These are phyloP conservation scores for Cynopterus brachyotis DNA, from an alignment of 2,113 vertebrate species.

Conservation along the genomic window DNA sequence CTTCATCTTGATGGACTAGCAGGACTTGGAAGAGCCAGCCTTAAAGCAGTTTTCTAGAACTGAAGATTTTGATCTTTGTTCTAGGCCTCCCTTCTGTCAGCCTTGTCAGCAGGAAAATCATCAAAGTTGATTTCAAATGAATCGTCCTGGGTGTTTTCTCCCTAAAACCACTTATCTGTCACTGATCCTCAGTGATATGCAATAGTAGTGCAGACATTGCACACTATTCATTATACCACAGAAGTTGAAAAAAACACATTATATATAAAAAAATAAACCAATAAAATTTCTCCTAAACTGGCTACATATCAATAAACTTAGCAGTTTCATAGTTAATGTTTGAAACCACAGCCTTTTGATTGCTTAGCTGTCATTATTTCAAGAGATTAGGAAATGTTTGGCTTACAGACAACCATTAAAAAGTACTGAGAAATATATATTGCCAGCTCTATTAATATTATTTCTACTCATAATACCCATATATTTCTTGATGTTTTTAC, in stretches of 20 bases:
- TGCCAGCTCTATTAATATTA: background rate
- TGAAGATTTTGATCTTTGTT: constrained; percentile 34
- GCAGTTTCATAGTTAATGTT: constrained; percentile 3
- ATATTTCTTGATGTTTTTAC: background rate
- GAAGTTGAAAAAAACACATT: constrained; percentile 67
- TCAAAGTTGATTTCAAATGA: constrained; percentile 73
- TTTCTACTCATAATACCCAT: background rate
- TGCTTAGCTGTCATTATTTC: background rate
- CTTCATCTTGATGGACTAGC: background rate
- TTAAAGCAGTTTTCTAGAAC: constrained; percentile 65
- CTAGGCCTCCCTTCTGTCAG: constrained; percentile 48
- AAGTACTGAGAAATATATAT: constrained; percentile 8
- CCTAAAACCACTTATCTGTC: constrained; percentile 58
- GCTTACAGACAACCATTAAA: constrained; percentile 14
- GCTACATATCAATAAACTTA: constrained; percentile 52
- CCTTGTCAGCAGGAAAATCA: constrained; percentile 65
- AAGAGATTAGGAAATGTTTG: constrained; percentile 24
- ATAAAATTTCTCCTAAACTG: constrained; percentile 36
- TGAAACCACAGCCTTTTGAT: constrained; percentile 34
- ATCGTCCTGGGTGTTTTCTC: constrained; percentile 59
- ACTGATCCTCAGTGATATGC: constrained; percentile 52
- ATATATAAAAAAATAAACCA: background rate
- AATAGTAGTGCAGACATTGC: constrained; percentile 62
- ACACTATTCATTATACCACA: constrained; percentile 35
- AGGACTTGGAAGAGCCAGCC: constrained; percentile 20